Evolutionary conservation across 2,888 invertebrate genomes (phyloP).

Genomic region (Diploptera punctata): DNA sequence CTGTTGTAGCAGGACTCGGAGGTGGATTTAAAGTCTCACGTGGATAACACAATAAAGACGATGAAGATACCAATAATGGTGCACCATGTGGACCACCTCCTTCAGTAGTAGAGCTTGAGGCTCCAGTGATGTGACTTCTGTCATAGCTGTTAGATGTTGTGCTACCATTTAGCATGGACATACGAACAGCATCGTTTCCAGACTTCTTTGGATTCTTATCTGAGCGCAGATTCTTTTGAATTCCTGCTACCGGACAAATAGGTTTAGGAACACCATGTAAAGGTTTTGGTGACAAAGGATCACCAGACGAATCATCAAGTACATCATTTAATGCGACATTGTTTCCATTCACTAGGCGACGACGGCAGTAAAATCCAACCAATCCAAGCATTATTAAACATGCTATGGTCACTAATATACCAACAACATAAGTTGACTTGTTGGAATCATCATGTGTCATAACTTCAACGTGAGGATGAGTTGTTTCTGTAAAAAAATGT

Average conservation of each 20-base stretch:
- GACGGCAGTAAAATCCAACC: constrained; percentile 62
- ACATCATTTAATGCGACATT: constrained; percentile 53
- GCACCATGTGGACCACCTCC: constrained; percentile 38
- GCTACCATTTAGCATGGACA: constrained; percentile 67
- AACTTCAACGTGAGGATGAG: constrained; percentile 43
- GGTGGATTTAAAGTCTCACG: constrained; percentile 89
- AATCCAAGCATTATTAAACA: constrained; percentile 61
- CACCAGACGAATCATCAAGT: constrained; percentile 68
- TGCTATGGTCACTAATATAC: constrained; percentile 63
- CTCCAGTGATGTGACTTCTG: constrained; percentile 73
- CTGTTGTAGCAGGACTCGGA: constrained; percentile 85
- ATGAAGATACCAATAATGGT: constrained; percentile 44
- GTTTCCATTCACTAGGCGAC: constrained; percentile 53
- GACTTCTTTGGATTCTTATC: constrained; percentile 47
- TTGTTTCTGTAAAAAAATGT: not conserved
- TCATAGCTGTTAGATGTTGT: constrained; percentile 64
- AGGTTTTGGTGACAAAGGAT: constrained; percentile 67
- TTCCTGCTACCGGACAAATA: constrained; percentile 32
- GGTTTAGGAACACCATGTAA: constrained; percentile 33
- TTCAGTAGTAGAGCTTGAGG: constrained; percentile 46
- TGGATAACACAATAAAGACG: constrained; percentile 68
- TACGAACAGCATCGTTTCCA: constrained; percentile 60
- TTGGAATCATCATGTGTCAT: constrained; percentile 51
- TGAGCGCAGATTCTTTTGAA: constrained; percentile 16
- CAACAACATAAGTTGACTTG: constrained; percentile 63